Evolutionary conservation across 2,113 vertebrate genomes (phyloP).

Genomic region (Alethe diademata): DNA sequence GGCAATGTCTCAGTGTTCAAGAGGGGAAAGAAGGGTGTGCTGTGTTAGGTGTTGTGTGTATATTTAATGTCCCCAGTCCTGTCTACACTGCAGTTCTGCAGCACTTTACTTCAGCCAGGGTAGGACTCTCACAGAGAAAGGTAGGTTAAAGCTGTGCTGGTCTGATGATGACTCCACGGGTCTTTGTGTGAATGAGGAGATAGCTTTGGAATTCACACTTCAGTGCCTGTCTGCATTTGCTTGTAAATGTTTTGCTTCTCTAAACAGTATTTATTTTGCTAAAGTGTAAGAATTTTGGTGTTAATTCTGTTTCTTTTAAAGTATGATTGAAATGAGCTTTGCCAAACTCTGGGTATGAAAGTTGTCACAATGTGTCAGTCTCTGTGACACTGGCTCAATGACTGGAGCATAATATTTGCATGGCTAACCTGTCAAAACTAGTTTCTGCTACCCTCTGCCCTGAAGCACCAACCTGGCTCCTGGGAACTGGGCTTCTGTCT

Average conservation of each 20-base stretch:
- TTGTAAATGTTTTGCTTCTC: neutral
- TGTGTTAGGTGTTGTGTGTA: neutral
- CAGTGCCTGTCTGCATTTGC: neutral
- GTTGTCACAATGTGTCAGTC: slow-evolving; percentile 36
- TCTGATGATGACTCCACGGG: neutral
- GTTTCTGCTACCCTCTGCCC: slow-evolving; percentile 40
- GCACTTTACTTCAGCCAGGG: neutral
- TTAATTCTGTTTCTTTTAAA: slow-evolving; percentile 25
- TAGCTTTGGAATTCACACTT: neutral
- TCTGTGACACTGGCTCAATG: neutral
- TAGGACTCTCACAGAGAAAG: neutral
- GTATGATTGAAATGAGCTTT: neutral
- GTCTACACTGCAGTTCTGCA: neutral
- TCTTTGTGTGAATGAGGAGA: neutral
- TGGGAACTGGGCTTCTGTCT: slow-evolving; percentile 15
- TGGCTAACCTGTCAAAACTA: slow-evolving; percentile 58
- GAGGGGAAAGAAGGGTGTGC: neutral
- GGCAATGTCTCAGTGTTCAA: rapidly evolving
- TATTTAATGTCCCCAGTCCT: neutral
- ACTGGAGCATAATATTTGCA: slow-evolving; percentile 23
- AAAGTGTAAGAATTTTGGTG: neutral
- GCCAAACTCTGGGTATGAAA: slow-evolving; percentile 40
- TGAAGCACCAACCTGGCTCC: slow-evolving; percentile 33
- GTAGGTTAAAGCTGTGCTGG: neutral
- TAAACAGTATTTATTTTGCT: neutral